Conservation (phyloP, 2,888 invertebrate species). For the Galeruca laticollis region DNA sequence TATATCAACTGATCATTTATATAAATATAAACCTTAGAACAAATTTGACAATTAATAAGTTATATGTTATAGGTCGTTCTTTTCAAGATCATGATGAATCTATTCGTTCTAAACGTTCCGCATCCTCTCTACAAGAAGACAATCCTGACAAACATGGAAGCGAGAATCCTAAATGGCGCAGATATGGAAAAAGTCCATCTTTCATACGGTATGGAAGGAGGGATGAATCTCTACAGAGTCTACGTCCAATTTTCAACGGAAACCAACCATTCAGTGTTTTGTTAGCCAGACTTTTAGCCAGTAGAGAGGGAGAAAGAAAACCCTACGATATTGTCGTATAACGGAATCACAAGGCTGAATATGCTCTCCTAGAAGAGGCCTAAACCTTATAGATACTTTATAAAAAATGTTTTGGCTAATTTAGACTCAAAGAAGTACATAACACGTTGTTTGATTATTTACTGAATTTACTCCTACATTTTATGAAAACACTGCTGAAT, state of each 20-base stretch:
- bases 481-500: background rate
- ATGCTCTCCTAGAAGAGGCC: slow-evolving; percentile 19
- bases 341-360: slow-evolving; percentile 30
- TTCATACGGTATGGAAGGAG: slow-evolving; percentile 55
- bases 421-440: background rate
- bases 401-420: slow-evolving; percentile 14
- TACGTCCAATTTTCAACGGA: slow-evolving; percentile 1
- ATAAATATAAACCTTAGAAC: background rate
- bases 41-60: background rate
- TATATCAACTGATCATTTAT: no score
- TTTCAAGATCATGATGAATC: slow-evolving; percentile 42
- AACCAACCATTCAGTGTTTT: slow-evolving; percentile 7
- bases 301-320: slow-evolving; percentile 9
- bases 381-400: slow-evolving; percentile 24
- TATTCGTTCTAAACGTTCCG: slow-evolving; percentile 50
- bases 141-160: slow-evolving; percentile 23
- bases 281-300: slow-evolving; percentile 26
- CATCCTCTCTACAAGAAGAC: slow-evolving; percentile 14
- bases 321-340: slow-evolving; percentile 15
- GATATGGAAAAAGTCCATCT: slow-evolving; percentile 57
- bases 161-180: slow-evolving; percentile 40
- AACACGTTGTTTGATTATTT: background rate
- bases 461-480: slow-evolving; percentile 5
- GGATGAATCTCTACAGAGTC: slow-evolving; percentile 33
- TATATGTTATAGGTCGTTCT: slow-evolving; percentile 42